Percentiles rank a stretch among this genome's conserved stretches.
phyloP scores from a whole-genome alignment of 2,113 vertebrate genomes.

The Callocephalon fimbriatum region DNA sequence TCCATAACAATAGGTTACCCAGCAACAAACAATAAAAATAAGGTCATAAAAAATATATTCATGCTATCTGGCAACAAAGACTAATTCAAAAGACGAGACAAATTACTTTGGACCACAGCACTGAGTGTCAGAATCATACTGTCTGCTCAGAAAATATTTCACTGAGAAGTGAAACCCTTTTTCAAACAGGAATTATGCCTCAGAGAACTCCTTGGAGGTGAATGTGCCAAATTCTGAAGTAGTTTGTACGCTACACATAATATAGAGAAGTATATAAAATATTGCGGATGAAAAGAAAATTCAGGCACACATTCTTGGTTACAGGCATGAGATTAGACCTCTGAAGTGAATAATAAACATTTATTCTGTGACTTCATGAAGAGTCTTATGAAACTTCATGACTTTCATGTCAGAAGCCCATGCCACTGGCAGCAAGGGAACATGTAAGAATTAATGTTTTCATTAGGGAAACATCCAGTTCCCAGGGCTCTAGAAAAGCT shows the following conservation, averaged over 20 bases:
- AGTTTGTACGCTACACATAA: background rate
- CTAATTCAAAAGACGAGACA: background rate
- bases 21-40: background rate
- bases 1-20: slow-evolving; percentile 4
- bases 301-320: background rate
- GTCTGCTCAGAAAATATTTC: background rate
- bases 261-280: background rate
- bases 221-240: background rate
- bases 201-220: background rate
- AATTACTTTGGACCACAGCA: background rate
- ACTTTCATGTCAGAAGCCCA: background rate
- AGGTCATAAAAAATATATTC: background rate
- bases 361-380: background rate
- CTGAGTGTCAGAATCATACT: background rate
- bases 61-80: background rate
- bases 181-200: background rate
- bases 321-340: background rate
- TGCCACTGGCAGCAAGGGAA: background rate
- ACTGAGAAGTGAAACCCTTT: background rate
- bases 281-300: background rate
- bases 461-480: background rate
- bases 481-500: background rate
- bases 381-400: background rate
- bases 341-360: background rate
- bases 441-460: background rate